Evolutionary conservation across 2,797 vertebrate genomes (phyloP).

Genomic region (Denticeps clupeoides): DNA sequence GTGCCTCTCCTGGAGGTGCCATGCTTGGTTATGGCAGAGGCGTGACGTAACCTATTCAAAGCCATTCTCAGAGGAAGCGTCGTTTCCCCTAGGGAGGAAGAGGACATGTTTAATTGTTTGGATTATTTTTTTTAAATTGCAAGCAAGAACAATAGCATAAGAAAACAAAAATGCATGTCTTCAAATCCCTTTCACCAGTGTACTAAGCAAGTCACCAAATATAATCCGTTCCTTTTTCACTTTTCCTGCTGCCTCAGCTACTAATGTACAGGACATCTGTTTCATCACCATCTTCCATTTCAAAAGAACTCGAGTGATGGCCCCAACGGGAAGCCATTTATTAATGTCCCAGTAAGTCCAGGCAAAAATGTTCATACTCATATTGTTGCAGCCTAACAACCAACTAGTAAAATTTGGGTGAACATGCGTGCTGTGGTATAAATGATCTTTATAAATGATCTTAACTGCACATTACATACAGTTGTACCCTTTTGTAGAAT

Average conservation of each 20-base stretch:
- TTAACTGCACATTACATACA: too few relatives aligned
- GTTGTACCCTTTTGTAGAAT: too few relatives aligned
- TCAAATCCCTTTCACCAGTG: background rate
- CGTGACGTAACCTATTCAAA: slow-evolving; percentile 48
- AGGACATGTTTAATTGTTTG: slow-evolving; percentile 33
- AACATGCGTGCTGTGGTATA: too few relatives aligned
- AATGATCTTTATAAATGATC: too few relatives aligned
- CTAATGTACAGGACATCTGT: slow-evolving; percentile 33
- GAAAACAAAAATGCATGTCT: slow-evolving; percentile 12
- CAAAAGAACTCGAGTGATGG: slow-evolving; percentile 9
- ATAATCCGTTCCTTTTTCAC: background rate
- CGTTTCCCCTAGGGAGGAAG: slow-evolving; percentile 37
- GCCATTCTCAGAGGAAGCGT: slow-evolving; percentile 31
- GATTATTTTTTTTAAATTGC: slow-evolving; percentile 18
- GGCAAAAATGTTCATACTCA: slow-evolving; percentile 34
- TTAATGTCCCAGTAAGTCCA: slow-evolving; percentile 38
- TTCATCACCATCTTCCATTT: slow-evolving; percentile 40
- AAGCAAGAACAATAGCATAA: slow-evolving; percentile 9
- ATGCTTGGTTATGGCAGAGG: slow-evolving; percentile 46
- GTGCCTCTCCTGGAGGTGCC: slow-evolving; percentile 56
- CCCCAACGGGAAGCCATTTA: slow-evolving; percentile 39
- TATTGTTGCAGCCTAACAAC: slow-evolving; percentile 32
- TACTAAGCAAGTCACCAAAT: too few relatives aligned
- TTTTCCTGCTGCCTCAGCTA: slow-evolving; percentile 28
- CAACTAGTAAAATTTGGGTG: too few relatives aligned